Percentiles rank a stretch among this genome's conserved stretches.
phyloP scores from a whole-genome alignment of 2,888 invertebrate species.

The Ditylenchus weischeri region DNA sequence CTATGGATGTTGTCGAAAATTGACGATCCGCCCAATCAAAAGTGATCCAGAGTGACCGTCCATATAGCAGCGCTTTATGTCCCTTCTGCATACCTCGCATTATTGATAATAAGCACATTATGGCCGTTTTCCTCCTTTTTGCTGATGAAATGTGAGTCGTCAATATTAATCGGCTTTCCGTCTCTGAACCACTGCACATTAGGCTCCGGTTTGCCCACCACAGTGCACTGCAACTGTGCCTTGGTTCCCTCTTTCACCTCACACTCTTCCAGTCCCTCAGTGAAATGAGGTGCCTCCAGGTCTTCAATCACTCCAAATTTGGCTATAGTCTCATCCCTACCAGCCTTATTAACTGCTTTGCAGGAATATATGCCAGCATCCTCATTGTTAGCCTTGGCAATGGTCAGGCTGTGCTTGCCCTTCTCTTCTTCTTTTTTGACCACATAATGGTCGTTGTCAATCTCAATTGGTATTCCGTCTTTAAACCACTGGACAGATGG shows the following conservation, averaged over 20 bases:
- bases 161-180: slow-evolving; percentile 46
- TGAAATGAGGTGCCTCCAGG: slow-evolving; percentile 44
- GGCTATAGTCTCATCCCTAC: slow-evolving; percentile 60
- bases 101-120: slow-evolving; percentile 82
- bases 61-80: too few relatives aligned
- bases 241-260: slow-evolving; percentile 32
- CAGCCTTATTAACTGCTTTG: slow-evolving; percentile 83
- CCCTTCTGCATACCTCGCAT: slow-evolving; percentile 66
- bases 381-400: slow-evolving; percentile 88
- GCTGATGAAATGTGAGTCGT: slow-evolving; percentile 41
- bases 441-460: slow-evolving; percentile 35
- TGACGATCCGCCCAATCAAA: too few relatives aligned
- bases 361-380: slow-evolving; percentile 94
- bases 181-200: slow-evolving; percentile 71
- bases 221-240: slow-evolving; percentile 33
- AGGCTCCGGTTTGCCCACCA: slow-evolving; percentile 44
- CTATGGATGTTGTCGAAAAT: too few relatives aligned
- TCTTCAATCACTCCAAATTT: slow-evolving; percentile 46
- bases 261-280: slow-evolving; percentile 32
- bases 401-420: slow-evolving; percentile 81
- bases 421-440: slow-evolving; percentile 59
- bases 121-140: slow-evolving; percentile 69
- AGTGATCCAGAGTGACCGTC: too few relatives aligned
- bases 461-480: slow-evolving; percentile 64
- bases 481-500: slow-evolving; percentile 77